These are phyloP conservation scores for Leucoraja ocellata DNA, from an alignment of 2,797 vertebrate genomes.

Conservation along the genomic window DNA sequence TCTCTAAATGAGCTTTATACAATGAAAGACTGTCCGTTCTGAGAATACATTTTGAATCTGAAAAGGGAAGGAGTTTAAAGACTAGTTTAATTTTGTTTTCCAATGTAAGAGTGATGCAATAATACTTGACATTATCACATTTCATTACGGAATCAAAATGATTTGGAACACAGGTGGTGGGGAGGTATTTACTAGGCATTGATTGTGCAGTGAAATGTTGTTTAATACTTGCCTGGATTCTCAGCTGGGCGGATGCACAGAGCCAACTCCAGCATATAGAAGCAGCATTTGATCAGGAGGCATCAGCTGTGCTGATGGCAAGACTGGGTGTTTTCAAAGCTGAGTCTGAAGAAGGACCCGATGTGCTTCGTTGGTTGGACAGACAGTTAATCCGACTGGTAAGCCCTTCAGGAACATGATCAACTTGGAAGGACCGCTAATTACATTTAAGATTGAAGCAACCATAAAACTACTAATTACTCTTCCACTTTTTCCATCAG, in stretches of 20 bases:
- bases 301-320: conserved; percentile 88
- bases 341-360: conserved; percentile 89
- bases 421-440: background rate
- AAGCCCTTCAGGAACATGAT: conserved; percentile 46
- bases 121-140: background rate
- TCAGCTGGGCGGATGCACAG: conserved; percentile 94
- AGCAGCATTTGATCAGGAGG: conserved; percentile 92
- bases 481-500: conserved; percentile 55
- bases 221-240: background rate
- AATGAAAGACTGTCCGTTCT: no score
- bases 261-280: conserved; percentile 90
- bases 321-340: conserved; percentile 85
- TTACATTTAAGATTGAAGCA: background rate
- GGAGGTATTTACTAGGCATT: no score
- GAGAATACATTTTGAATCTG: background rate
- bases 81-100: background rate
- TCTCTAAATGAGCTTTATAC: no score
- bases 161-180: background rate
- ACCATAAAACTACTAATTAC: background rate
- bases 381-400: conserved; percentile 93
- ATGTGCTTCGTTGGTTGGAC: conserved; percentile 92
- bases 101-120: background rate
- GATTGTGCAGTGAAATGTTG: background rate
- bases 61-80: background rate
- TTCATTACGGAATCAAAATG: background rate